Conservation (phyloP, 2,888 invertebrate genomes). For the Drosophila rubida region DNA sequence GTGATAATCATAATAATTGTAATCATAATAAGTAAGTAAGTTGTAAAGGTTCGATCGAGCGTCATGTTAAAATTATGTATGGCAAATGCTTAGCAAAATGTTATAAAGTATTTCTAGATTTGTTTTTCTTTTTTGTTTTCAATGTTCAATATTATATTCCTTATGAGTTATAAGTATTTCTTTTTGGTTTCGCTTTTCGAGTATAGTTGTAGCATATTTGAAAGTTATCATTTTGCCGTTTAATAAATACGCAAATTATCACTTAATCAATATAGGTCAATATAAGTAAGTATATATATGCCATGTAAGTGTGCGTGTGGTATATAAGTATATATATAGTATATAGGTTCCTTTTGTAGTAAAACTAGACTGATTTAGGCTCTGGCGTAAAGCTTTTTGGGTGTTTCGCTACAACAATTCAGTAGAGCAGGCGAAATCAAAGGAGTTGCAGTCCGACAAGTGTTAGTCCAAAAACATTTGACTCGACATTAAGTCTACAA, state of each 20-base stretch:
- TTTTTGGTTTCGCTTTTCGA: conserved; percentile 44
- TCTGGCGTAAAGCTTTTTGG: conserved; percentile 69
- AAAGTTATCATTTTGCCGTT: conserved; percentile 63
- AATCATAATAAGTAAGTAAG: conserved; percentile 49
- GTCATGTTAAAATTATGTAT: conserved; percentile 47
- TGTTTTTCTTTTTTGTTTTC: conserved; percentile 9
- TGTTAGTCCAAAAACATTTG: conserved; percentile 14
- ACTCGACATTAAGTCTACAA: neutral
- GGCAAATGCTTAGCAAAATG: conserved; percentile 66
- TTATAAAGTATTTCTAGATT: conserved; percentile 48
- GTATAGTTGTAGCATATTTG: conserved; percentile 71
- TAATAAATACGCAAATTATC: conserved; percentile 73
- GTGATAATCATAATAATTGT: conserved; percentile 47
- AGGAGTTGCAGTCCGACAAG: conserved; percentile 34
- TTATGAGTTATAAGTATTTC: conserved; percentile 14
- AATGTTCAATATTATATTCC: conserved; percentile 25
- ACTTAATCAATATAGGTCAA: conserved; percentile 73
- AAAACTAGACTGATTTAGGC: conserved; percentile 71
- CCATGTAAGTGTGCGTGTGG: conserved; percentile 68
- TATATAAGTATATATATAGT: conserved; percentile 61
- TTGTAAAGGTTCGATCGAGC: conserved; percentile 46
- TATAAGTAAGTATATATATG: conserved; percentile 63
- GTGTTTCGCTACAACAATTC: conserved; percentile 42
- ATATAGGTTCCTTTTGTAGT: conserved; percentile 38
- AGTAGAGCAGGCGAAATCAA: conserved; percentile 64